Percentiles rank a stretch among this genome's conserved stretches.
These are phyloP conservation scores for Bruchidius siliquastri DNA, from an alignment of 2,888 invertebrate species.

Conservation along the genomic window DNA sequence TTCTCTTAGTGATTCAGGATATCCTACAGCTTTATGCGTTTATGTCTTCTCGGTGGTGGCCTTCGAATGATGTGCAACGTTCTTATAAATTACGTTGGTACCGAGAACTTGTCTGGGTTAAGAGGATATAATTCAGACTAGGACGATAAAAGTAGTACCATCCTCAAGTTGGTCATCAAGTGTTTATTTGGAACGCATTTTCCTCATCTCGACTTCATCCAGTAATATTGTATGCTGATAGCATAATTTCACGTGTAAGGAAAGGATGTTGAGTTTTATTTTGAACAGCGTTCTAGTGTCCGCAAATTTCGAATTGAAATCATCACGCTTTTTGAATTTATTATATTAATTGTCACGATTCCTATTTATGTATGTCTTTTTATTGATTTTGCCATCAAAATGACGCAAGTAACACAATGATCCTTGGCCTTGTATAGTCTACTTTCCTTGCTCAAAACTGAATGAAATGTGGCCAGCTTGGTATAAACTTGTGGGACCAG, in stretches of 20 bases:
- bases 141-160: background rate
- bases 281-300: too few relatives aligned
- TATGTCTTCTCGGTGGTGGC: background rate
- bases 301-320: too few relatives aligned
- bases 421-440: too few relatives aligned
- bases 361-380: too few relatives aligned
- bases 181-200: background rate
- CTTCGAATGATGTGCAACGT: background rate
- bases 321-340: too few relatives aligned
- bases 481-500: too few relatives aligned
- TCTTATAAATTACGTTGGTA: background rate
- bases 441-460: too few relatives aligned
- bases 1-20: background rate
- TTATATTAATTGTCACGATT: too few relatives aligned
- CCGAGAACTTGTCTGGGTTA: background rate
- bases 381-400: too few relatives aligned
- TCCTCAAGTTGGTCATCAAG: background rate
- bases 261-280: too few relatives aligned
- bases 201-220: background rate
- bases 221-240: background rate
- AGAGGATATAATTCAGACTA: background rate
- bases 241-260: background rate
- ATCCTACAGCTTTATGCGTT: background rate
- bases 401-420: too few relatives aligned
- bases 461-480: too few relatives aligned